Base-by-base conservation (phyloP, 2,113 vertebrate genomes). In the Myocastor coypus region DNA sequence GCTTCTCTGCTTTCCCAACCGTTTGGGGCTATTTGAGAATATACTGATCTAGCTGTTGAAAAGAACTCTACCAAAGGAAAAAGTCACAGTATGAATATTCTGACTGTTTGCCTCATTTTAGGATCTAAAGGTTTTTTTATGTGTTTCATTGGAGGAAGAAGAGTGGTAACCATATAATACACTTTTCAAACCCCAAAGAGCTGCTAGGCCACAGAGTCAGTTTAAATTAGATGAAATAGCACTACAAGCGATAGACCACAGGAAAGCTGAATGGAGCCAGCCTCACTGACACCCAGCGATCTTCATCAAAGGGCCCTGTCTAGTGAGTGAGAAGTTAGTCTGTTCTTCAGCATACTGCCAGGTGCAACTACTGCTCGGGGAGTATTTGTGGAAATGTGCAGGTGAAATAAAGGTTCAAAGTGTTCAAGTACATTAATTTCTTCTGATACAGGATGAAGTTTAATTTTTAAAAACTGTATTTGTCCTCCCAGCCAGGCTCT, bases 291-390 rank as follows among this genome's bases (percentile, higher is more conserved):
- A 4, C 46, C 5, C 4, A 66, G 64, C 89, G 82, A 82, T 86
- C 94, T 91, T 95, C 71, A 69, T 87, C 86, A 97, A 40, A n/a
- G 83, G 50, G 12, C 42, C 64, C 20, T 13, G 52, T 82, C 66
- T 73, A 77, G 5, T 68, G 87, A 96, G 95, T 78, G 88, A 94
- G 90, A 94, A 34, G 85, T 63, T 95, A 89, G 87, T 64, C 91
- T 93, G 32, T 86, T 90, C 71, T 86, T 71, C 1, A 26, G 32
- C 83, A 71, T 16, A 37, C 19, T 7, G 34, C 63, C 32, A 34
- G 46, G 82, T 34, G 11, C 14, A 83, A 14, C 68, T 82, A 5
- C 89, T 30, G 40, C 50, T 40, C 22, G 22, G 55, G 57, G 46
- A n/a, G 19, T 20, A 3, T 32, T 63, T 50, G 17, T 40, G 28